phyloP scores from a whole-genome alignment of 64 coral and sea anemone species.

The Stylophora pistillata region DNA sequence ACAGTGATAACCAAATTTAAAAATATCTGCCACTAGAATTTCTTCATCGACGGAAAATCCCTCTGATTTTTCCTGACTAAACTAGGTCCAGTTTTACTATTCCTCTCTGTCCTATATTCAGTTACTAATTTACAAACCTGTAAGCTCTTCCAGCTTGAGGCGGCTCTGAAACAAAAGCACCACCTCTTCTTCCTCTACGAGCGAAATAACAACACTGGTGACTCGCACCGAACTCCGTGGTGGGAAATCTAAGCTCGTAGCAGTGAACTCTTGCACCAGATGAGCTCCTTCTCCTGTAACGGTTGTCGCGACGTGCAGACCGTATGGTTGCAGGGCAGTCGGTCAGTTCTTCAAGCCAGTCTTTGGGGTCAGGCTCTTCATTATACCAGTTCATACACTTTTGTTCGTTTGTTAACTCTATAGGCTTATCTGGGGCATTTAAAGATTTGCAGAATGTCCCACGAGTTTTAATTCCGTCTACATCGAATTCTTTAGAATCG shows the following conservation, averaged over 20 bases:
- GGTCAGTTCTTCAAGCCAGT: not conserved
- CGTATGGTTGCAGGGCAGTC: not conserved
- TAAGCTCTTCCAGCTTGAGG: constrained; percentile 24
- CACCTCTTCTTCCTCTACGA: not conserved
- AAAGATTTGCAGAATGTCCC: constrained; percentile 40
- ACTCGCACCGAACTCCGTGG: not conserved
- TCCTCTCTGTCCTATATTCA: not conserved
- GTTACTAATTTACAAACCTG: not conserved
- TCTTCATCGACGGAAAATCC: not conserved
- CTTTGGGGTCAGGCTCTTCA: not conserved
- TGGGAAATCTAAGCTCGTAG: not conserved
- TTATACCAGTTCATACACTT: constrained; percentile 55
- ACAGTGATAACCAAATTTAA: no score
- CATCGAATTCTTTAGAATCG: constrained; percentile 11
- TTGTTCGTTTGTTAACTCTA: constrained; percentile 24
- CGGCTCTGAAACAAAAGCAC: constrained; percentile 19
- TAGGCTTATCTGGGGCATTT: not conserved
- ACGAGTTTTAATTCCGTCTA: not conserved
- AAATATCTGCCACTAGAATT: no score
- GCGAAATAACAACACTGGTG: constrained; percentile 46
- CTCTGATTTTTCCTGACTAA: not conserved
- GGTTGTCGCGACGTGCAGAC: not conserved
- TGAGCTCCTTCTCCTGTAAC: not conserved
- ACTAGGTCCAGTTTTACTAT: not conserved
- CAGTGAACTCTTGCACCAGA: not conserved